These are phyloP conservation scores for Brachionus manjavacas DNA, from an alignment of 1,140 invertebrate genomes.

Conservation along the genomic window DNA sequence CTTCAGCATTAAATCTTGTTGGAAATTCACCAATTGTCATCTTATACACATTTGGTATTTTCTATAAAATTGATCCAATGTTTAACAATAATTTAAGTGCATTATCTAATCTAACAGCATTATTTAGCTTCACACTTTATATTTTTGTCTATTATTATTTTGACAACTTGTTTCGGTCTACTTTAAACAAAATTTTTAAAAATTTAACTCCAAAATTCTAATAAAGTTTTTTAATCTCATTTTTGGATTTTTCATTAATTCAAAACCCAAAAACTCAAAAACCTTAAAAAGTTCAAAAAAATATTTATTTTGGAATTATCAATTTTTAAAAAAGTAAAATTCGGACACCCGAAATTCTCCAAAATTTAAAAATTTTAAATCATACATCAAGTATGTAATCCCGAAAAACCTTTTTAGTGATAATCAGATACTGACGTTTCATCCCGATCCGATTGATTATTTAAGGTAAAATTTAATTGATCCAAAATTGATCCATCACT, in stretches of 20 bases:
- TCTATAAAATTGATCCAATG: neutral
- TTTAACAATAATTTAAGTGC: conserved; percentile 13
- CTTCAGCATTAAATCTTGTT: neutral
- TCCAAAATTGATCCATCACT: no score
- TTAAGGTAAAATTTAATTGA: no score
- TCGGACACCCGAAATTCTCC: no score
- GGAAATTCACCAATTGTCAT: conserved; percentile 23
- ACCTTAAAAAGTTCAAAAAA: no score
- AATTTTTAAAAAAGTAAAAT: no score
- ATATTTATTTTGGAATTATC: no score
- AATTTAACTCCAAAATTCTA: neutral
- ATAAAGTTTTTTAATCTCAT: neutral
- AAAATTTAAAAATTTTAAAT: no score
- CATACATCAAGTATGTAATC: no score
- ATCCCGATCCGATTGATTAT: no score
- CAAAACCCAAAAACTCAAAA: no score
- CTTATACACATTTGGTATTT: neutral
- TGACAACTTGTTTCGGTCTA: neutral
- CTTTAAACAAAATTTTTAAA: neutral
- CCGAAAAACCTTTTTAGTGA: no score
- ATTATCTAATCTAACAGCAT: neutral
- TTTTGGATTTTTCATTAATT: neutral
- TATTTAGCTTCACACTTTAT: neutral
- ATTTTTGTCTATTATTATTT: conserved; percentile 34
- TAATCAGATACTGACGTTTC: no score